phyloP scores from a whole-genome alignment of 2,888 invertebrate species.

The Hermaeophaga mercurialis region DNA sequence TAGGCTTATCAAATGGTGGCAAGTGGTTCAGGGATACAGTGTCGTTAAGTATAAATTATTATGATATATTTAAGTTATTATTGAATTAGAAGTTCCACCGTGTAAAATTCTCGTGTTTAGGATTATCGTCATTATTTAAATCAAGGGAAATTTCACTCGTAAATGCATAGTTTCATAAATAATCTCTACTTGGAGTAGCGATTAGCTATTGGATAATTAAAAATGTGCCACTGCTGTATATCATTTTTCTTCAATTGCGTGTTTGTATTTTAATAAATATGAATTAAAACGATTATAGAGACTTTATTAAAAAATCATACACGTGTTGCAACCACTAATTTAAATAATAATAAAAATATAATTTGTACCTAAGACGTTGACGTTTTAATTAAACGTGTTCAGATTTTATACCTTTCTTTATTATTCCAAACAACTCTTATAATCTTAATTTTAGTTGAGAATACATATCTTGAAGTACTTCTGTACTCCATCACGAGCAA shows the following conservation, averaged over 20 bases:
- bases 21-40: too few relatives aligned
- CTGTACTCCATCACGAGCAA: too few relatives aligned
- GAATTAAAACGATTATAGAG: slow-evolving; percentile 25
- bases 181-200: slow-evolving; percentile 21
- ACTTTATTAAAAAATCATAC: slow-evolving; percentile 12
- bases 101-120: slow-evolving; percentile 18
- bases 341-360: slow-evolving; percentile 1
- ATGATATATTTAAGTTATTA: too few relatives aligned
- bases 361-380: too few relatives aligned
- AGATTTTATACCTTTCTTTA: too few relatives aligned
- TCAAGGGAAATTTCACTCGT: slow-evolving; percentile 8
- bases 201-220: slow-evolving; percentile 32
- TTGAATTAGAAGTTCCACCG: slow-evolving; percentile 19
- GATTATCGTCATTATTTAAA: slow-evolving; percentile 23
- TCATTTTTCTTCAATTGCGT: slow-evolving; percentile 28
- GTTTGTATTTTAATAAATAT: slow-evolving; percentile 23
- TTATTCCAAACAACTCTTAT: too few relatives aligned
- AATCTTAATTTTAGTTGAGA: too few relatives aligned
- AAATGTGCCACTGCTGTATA: slow-evolving; percentile 20
- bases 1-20: too few relatives aligned
- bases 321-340: background rate
- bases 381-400: too few relatives aligned
- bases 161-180: slow-evolving; percentile 25
- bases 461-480: too few relatives aligned
- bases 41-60: too few relatives aligned